A percentile compares a stretch with the other conserved stretches of the same genome.
These are phyloP conservation scores for Pseudomyrmex cubaensis DNA, from an alignment of 1,140 invertebrate genomes.

Conservation along the genomic window DNA sequence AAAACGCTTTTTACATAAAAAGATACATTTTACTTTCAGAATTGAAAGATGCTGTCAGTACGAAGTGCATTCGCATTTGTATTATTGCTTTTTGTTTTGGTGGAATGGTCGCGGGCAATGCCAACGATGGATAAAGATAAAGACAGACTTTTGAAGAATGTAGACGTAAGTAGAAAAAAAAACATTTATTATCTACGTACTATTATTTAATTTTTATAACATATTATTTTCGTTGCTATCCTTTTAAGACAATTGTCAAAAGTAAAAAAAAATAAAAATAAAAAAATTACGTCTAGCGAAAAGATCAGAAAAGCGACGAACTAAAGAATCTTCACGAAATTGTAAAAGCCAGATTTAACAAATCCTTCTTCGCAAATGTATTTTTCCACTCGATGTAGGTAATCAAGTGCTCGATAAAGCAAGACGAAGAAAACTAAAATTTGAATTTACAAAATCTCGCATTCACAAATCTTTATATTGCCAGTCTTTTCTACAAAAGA, in stretches of 20 bases:
- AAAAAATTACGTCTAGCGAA: background rate
- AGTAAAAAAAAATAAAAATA: background rate
- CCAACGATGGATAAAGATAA: conserved; percentile 79
- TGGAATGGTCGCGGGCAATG: conserved; percentile 70
- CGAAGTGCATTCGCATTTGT: conserved; percentile 65
- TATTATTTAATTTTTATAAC: too few relatives aligned
- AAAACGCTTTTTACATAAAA: background rate
- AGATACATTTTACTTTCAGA: conserved; percentile 3
- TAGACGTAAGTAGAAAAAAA: conserved; percentile 76
- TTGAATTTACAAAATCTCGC: background rate
- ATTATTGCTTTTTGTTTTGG: conserved; percentile 67
- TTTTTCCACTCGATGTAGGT: too few relatives aligned
- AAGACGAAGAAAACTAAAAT: background rate
- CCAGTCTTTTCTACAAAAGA: too few relatives aligned
- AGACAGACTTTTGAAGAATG: conserved; percentile 75
- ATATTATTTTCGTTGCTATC: too few relatives aligned
- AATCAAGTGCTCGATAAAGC: background rate
- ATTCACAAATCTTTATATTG: too few relatives aligned
- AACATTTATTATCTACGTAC: background rate
- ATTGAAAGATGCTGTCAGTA: conserved; percentile 71
- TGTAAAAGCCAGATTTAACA: too few relatives aligned
- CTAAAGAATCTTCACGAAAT: too few relatives aligned
- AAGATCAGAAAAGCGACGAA: too few relatives aligned
- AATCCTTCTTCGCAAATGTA: too few relatives aligned
- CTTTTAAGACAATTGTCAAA: background rate